Percentiles rank a stretch among this genome's conserved stretches.
phyloP scores from a whole-genome alignment of 35 echinoderm and acorn worm species.

The Apostichopus parvimensis region DNA sequence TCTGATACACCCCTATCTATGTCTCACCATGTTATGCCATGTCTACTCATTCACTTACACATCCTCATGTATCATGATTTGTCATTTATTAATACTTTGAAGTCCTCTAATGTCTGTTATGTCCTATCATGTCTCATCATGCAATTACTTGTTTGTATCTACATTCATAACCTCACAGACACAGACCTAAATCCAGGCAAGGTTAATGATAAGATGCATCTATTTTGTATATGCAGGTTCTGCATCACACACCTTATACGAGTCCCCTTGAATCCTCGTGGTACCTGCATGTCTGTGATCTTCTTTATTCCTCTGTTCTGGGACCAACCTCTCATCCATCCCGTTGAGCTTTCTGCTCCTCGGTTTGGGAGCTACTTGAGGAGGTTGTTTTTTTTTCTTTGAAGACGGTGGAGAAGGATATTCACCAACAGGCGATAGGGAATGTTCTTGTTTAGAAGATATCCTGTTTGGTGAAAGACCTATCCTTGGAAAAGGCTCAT shows the following conservation, averaged over 20 bases:
- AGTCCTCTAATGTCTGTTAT: not conserved
- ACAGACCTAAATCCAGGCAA: too few species aligned
- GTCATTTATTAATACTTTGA: not conserved
- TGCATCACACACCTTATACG: conserved; percentile 4
- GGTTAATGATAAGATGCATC: not conserved
- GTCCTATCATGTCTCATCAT: not conserved
- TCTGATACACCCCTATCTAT: not conserved
- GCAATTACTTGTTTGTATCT: not conserved
- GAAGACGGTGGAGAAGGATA: not conserved
- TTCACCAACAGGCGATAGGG: conserved; percentile 13
- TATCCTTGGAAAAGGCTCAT: conserved; percentile 13
- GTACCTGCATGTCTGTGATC: not conserved
- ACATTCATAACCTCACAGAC: too few species aligned
- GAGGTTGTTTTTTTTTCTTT: not conserved
- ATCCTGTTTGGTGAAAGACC: not conserved
- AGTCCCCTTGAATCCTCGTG: not conserved
- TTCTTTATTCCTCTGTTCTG: not conserved
- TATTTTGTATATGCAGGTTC: not conserved
- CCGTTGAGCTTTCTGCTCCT: not conserved
- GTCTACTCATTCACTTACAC: not conserved
- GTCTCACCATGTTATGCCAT: not conserved
- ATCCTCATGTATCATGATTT: not conserved
- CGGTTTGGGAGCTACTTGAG: conserved; percentile 20
- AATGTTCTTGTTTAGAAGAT: not conserved
- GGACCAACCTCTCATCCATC: not conserved